Evolutionary conservation across 2,888 invertebrate genomes (phyloP), one percentile per base, ranked within the genome.

Genomic region (Tenthredo distinguenda): DNA sequence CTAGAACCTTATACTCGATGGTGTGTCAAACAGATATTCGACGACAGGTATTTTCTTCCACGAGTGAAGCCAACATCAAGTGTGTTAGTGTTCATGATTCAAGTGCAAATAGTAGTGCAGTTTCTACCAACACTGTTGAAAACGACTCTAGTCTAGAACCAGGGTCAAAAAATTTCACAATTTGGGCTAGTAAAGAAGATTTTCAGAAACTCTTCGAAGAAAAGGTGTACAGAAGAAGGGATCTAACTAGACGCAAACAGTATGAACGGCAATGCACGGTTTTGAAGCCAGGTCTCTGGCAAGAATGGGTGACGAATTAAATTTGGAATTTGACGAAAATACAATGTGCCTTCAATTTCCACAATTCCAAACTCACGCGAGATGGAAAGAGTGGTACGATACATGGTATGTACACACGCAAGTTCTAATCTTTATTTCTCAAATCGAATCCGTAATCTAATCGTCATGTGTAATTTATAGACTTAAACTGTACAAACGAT

Each of bases 281-380:
- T 40, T 40, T 74, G 15, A n/a, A 43, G 43, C 74, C 74, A 1
- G 74, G 74, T 74, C 74, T 34, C n/a, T 74, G 74, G 74, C 74
- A 43, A 12, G 4, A 74, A 15, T 74, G 37, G 37, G 2, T 74
- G 3, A 74, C 43, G 1, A 15, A 34, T 74, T 18, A 34, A n/a
- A 77, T 77, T 26, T 50, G 77, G 77, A 77, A 77, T 10, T 18
- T 40, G 40, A 74, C n/a, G n/a, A 34, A 40, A 74, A 37, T 74
- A 74, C 15, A 77, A 31, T 77, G 77, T 50, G 77, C 47, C 12
- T 77, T 50, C 77, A 77, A 77, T 50, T 77, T 77, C 50, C 77
- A 50, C 47, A 77, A 77, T 47, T 26, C 47, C 7, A 77, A 26
- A 7, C 18, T 77, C 15, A 77, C 77, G 26, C 77, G 34, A 26